These are phyloP conservation scores for Hypolimnas misippus DNA, from an alignment of 2,888 invertebrate genomes.

Conservation along the genomic window DNA sequence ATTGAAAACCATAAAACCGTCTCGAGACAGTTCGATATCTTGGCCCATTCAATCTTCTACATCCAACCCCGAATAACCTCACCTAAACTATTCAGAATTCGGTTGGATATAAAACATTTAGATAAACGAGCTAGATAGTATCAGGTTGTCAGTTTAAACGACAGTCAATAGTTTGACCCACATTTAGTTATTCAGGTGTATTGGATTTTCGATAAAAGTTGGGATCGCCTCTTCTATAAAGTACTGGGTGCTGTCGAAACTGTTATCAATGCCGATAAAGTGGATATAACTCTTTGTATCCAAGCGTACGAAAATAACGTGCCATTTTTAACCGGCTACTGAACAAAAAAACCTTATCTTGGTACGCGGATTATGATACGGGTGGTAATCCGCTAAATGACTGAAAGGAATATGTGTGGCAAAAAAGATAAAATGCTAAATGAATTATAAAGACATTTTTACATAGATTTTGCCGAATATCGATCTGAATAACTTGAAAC, in stretches of 20 bases:
- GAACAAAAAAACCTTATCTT: constrained; percentile 7
- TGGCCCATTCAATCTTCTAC: background rate
- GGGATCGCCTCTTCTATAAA: constrained; percentile 11
- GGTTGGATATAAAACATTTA: constrained; percentile 19
- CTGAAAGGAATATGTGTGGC: too few species aligned
- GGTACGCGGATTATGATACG: background rate
- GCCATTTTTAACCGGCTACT: background rate
- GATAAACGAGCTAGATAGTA: constrained; percentile 17
- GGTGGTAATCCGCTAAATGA: too few species aligned
- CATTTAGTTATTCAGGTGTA: constrained; percentile 6
- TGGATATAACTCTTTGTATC: constrained; percentile 8
- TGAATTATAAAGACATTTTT: too few species aligned
- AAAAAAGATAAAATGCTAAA: too few species aligned
- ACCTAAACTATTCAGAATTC: background rate
- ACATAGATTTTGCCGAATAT: too few species aligned
- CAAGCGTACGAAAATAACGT: background rate
- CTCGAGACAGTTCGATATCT: background rate
- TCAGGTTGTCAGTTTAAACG: constrained; percentile 14
- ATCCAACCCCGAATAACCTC: background rate
- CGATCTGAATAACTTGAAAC: too few species aligned
- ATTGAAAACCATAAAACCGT: constrained; percentile 1
- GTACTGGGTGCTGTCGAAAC: constrained; percentile 2
- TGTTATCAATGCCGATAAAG: constrained; percentile 10
- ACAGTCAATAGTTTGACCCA: constrained; percentile 16
- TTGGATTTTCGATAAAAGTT: constrained; percentile 21